Percentiles rank a stretch among this genome's conserved stretches.
phyloP scores from a whole-genome alignment of 2,113 vertebrate species.

The Apodemus speciosus region DNA sequence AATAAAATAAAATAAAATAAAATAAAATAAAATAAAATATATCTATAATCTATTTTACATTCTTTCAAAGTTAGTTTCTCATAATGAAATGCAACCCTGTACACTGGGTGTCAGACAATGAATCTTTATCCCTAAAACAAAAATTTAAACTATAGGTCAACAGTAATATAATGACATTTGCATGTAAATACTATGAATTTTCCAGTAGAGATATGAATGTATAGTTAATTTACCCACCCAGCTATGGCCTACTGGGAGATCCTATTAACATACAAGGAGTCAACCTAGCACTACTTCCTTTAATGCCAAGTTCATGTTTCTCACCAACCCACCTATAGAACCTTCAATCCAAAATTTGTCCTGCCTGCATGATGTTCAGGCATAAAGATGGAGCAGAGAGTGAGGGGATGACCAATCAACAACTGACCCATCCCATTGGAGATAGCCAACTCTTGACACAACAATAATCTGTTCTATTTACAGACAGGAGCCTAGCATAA shows the following conservation, averaged over 20 bases:
- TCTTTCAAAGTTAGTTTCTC: background rate
- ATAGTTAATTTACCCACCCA: background rate
- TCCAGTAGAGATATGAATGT: background rate
- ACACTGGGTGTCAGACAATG: background rate
- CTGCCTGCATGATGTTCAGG: too few relatives aligned
- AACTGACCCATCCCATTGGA: too few relatives aligned
- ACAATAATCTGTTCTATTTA: too few relatives aligned
- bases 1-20: too few relatives aligned
- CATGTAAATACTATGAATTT: background rate
- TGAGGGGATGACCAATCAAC: too few relatives aligned
- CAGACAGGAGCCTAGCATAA: too few relatives aligned
- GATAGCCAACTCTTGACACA: too few relatives aligned
- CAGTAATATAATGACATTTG: background rate
- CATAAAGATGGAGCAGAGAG: too few relatives aligned
- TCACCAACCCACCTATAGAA: too few relatives aligned
- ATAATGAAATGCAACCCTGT: background rate
- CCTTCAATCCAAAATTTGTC: too few relatives aligned
- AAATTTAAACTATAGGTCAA: background rate
- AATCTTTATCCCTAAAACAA: background rate
- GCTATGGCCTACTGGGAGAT: background rate
- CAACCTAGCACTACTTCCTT: background rate
- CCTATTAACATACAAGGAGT: background rate
- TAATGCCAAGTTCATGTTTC: background rate
- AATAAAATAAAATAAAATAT: too few relatives aligned
- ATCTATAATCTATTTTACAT: background rate